Base-by-base conservation (phyloP, 1,140 invertebrate genomes). In the Nasonia giraulti region DNA sequence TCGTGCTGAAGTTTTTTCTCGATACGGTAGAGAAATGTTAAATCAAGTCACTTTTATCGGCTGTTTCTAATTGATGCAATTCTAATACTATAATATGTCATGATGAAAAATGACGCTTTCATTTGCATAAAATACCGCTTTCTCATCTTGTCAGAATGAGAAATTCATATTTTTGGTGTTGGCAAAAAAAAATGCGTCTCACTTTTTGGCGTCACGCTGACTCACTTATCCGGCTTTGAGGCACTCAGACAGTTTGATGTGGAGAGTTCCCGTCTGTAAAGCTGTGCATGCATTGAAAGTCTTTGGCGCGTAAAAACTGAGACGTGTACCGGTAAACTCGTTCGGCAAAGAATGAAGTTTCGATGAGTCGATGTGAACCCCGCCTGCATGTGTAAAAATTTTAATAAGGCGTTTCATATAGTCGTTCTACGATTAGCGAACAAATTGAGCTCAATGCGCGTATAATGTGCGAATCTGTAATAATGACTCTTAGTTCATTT, bases 141-240 rank as follows among this genome's bases (percentile, higher is more conserved):
- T n/a, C 17, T n/a, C 17, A 20, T 4, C 20, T 62, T 7, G 55
- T 62, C 20, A 62, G 20, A 20, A 62, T 62, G 7, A 5, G n/a
- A 20, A 62, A 20, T 20, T 62, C 17, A 62, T 62, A 62, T n/a
- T 62, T 20, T 20, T 20, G 20, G 17, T 33, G 27, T 69, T 23
- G 7, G 23, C 4, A 17, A 11, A 17, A 3, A 78, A 79, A 68
- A 79, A 62, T n/a, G 33, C 55, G 33, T 66, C 33, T 66, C 77
- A 47, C 17, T 37, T 79, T 79, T 68, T 79, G 20, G 33, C 11
- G 20, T 75, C 73, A 44, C 10, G 66, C 62, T 80, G 78, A 80
- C 31, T 80, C 78, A 80, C 37, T 69, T 69, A 31, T 80, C n/a
- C 33, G 12, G 8, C 27, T 12, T 50, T 50, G 55, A 3, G 17